Base-by-base conservation (phyloP, 2,797 vertebrate genomes). In the Craterocephalus amniculus region DNA sequence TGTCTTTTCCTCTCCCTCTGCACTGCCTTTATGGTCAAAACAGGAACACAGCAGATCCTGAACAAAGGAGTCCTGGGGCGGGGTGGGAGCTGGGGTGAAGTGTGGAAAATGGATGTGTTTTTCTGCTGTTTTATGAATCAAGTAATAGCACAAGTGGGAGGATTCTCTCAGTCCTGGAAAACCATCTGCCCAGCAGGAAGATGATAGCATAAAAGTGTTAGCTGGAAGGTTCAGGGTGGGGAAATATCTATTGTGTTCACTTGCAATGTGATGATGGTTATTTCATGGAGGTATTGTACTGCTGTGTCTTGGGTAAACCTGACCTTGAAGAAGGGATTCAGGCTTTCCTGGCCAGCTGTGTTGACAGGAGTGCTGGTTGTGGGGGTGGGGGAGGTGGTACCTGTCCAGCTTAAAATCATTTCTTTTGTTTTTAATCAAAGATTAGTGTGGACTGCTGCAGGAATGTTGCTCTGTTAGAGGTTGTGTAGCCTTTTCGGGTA, bases 161-260 rank as follows among this genome's bases (percentile, higher is more conserved):
- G 80, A 87, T 74, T 68, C 72, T 70, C 77, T 29, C 69, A 69
- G 81, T 81, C 73, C 67, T 87, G 74, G 82, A 90, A 90, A 89
- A 84, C 72, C 86, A 90, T 91, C 85, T 91, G 83, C 78, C 70
- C 67, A 66, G 73, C 81, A 89, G 89, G 90, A 91, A 89, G 76
- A 76, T 78, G 84, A 86, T 85, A 83, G 76, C 77, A 84, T 87
- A 83, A 85, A 81, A 81, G 67, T 76, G 55, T 63, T 76, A 70
- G 72, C 59, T 70, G 63, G 74, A 74, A 75, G 22, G 74, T 5
- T 34, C 7, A 29, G 48, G 22, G 62, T 11, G n/a, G 60, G 49
- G 78, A 64, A 1, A 18, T 14, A 5, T 58, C 87, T 63, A 89
- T 91, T 93, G 91, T 91, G 45, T 83, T 84, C 48, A 66, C 76